Percentiles rank a stretch among this genome's conserved stretches.
Conservation (phyloP, 1,140 invertebrate genomes). For the Leptopilina clavipes region DNA sequence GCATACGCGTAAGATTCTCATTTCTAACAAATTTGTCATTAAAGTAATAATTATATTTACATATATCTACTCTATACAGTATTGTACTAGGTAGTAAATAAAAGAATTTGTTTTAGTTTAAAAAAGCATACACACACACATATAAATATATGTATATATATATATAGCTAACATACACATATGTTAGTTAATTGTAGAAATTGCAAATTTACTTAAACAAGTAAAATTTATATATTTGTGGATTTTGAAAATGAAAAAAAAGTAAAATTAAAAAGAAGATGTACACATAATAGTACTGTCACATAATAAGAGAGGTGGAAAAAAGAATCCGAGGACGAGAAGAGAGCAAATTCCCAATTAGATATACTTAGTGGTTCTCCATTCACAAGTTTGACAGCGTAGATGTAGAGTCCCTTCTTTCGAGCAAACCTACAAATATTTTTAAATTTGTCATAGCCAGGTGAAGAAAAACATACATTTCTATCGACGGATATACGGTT, state of each 20-base stretch:
- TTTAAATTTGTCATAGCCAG: slow-evolving; percentile 59
- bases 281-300: slow-evolving; percentile 1
- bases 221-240: neutral
- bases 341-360: slow-evolving; percentile 56
- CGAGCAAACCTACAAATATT: slow-evolving; percentile 48
- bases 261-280: slow-evolving; percentile 1
- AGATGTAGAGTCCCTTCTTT: slow-evolving; percentile 38
- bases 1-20: slow-evolving; percentile 39
- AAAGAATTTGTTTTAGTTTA: too few species aligned
- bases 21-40: slow-evolving; percentile 53
- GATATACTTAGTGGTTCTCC: slow-evolving; percentile 45
- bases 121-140: too few species aligned
- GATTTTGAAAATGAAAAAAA: neutral
- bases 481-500: slow-evolving; percentile 54
- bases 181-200: too few species aligned
- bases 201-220: neutral
- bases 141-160: too few species aligned
- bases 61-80: neutral
- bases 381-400: slow-evolving; percentile 42
- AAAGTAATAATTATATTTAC: neutral
- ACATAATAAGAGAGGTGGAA: slow-evolving; percentile 37
- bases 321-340: slow-evolving; percentile 46
- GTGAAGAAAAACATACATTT: slow-evolving; percentile 51
- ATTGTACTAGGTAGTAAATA: too few species aligned
- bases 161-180: too few species aligned